Evolutionary conservation across 1,140 invertebrate species (phyloP).

Genomic region (Acromyrmex heyeri): DNA sequence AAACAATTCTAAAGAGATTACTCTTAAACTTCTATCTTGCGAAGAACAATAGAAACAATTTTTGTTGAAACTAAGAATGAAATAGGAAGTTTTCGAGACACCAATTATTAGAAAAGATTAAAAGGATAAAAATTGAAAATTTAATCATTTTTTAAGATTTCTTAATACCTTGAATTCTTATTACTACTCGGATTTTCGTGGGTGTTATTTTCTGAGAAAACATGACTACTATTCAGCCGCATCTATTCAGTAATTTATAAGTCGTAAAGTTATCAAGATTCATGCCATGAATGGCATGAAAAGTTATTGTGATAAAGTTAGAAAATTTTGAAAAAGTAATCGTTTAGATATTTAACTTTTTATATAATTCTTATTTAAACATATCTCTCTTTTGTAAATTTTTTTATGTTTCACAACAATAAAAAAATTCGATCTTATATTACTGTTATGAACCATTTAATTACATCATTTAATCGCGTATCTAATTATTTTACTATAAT

Average conservation of each 20-base stretch:
- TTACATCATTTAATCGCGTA: no score
- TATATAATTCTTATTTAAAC: not conserved
- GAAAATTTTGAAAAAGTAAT: not conserved
- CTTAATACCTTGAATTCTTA: not conserved
- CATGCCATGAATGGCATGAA: not conserved
- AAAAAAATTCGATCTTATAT: no score
- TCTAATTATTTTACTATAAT: no score
- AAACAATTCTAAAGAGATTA: not conserved
- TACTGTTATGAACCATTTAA: no score
- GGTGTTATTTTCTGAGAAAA: not conserved
- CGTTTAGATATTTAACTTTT: not conserved
- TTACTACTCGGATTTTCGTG: not conserved
- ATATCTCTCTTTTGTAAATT: not conserved
- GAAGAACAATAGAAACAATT: not conserved
- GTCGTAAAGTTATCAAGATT: not conserved
- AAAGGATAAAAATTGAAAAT: not conserved
- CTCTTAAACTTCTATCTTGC: not conserved
- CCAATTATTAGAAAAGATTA: not conserved
- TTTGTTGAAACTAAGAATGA: not conserved
- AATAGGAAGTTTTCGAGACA: not conserved
- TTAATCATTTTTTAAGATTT: not conserved
- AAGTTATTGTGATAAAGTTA: not conserved
- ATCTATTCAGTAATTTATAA: not conserved
- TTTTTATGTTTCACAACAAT: no score
- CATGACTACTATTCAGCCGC: not conserved